These are phyloP conservation scores for Alentia gelatinosa DNA, from an alignment of 2,888 invertebrate genomes.

Conservation along the genomic window DNA sequence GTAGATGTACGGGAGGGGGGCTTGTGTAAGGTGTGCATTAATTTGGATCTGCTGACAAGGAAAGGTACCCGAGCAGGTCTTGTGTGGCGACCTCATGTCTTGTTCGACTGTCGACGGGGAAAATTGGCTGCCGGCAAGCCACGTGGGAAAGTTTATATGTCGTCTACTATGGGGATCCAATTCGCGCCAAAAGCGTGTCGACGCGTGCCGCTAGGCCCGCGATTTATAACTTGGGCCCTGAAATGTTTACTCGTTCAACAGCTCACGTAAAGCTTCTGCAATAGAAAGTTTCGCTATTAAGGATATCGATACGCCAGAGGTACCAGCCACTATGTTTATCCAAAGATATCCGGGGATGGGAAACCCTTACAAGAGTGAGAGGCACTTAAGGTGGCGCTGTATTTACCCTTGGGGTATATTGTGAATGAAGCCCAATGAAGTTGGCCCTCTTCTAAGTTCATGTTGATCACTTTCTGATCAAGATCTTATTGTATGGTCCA, in stretches of 20 bases:
- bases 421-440: too few species aligned
- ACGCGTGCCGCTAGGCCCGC: background rate
- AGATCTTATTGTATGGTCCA: too few species aligned
- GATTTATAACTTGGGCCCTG: background rate
- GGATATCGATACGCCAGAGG: too few species aligned
- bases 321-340: too few species aligned
- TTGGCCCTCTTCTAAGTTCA: too few species aligned
- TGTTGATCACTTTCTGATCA: too few species aligned
- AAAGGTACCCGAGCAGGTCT: background rate
- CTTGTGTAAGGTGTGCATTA: constrained; percentile 23
- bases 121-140: background rate
- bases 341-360: too few species aligned
- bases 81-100: background rate
- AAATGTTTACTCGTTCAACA: background rate
- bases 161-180: constrained; percentile 7
- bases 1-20: background rate
- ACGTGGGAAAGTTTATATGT: constrained; percentile 1
- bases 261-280: too few species aligned
- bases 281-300: too few species aligned
- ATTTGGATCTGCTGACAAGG: constrained; percentile 7
- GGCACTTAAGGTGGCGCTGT: too few species aligned
- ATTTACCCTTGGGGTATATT: too few species aligned
- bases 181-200: constrained; percentile 27
- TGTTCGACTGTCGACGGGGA: background rate
- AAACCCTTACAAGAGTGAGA: too few species aligned